Conservation (phyloP, 2,888 invertebrate species). For the Lepetodrilus schrolli region DNA sequence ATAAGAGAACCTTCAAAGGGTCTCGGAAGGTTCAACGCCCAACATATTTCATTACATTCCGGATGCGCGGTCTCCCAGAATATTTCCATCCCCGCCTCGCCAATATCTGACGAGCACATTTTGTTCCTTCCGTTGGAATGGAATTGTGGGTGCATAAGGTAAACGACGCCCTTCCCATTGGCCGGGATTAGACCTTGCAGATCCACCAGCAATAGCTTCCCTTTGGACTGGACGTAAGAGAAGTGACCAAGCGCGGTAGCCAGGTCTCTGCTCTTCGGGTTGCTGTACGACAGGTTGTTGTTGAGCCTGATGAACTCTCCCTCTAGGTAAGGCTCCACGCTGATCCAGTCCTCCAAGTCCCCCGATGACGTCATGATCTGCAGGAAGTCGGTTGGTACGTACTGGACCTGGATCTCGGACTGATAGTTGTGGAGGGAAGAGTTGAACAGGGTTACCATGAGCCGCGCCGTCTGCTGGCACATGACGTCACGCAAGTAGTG, state of each 20-base stretch:
- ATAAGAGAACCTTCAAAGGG: slow-evolving; percentile 23
- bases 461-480: slow-evolving; percentile 41
- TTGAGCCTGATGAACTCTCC: slow-evolving; percentile 38
- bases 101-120: slow-evolving; percentile 36
- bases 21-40: slow-evolving; percentile 30
- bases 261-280: slow-evolving; percentile 32
- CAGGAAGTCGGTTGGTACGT: slow-evolving; percentile 33
- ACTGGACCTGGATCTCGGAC: slow-evolving; percentile 35
- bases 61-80: slow-evolving; percentile 43
- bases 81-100: slow-evolving; percentile 36
- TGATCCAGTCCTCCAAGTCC: slow-evolving; percentile 40
- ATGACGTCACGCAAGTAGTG: slow-evolving; percentile 42
- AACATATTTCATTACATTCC: slow-evolving; percentile 40
- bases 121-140: slow-evolving; percentile 34
- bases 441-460: slow-evolving; percentile 43
- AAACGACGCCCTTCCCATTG: slow-evolving; percentile 36
- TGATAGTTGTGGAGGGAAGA: slow-evolving; percentile 30
- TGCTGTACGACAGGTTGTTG: slow-evolving; percentile 40
- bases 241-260: slow-evolving; percentile 42
- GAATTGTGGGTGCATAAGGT: slow-evolving; percentile 44
- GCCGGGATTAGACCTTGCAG: slow-evolving; percentile 43
- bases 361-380: slow-evolving; percentile 33
- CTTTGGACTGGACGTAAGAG: slow-evolving; percentile 33
- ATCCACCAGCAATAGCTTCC: slow-evolving; percentile 42
- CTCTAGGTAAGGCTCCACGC: slow-evolving; percentile 41